Percentiles rank a stretch among this genome's conserved stretches.
Conservation (phyloP, 2,888 invertebrate genomes). For the Nomada goodeniana region DNA sequence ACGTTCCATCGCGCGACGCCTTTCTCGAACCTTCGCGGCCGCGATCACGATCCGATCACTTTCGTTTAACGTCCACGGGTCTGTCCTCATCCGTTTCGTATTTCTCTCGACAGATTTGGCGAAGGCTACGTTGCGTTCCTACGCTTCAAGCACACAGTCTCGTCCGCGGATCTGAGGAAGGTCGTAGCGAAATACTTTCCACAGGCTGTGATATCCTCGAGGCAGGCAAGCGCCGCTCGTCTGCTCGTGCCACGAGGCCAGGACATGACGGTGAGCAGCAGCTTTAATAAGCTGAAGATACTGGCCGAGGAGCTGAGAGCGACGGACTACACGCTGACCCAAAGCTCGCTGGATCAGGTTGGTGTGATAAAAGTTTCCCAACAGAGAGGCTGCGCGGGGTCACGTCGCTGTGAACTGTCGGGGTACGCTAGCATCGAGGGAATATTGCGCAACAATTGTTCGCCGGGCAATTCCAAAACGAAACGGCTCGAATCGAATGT, state of each 20-base stretch:
- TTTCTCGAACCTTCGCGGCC: background rate
- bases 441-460: background rate
- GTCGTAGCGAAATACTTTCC: conserved; percentile 80
- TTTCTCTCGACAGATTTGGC: conserved; percentile 84
- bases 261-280: conserved; percentile 84
- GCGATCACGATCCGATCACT: background rate
- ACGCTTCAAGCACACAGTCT: conserved; percentile 78
- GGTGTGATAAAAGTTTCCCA: conserved; percentile 40
- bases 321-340: conserved; percentile 87
- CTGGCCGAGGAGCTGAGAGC: conserved; percentile 85
- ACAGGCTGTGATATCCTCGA: conserved; percentile 83
- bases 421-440: background rate
- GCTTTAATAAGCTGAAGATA: conserved; percentile 85
- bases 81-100: background rate
- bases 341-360: conserved; percentile 87
- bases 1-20: background rate
- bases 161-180: conserved; percentile 79
- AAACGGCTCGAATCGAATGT: conserved; percentile 35
- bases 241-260: conserved; percentile 85
- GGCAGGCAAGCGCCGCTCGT: conserved; percentile 84
- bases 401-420: background rate
- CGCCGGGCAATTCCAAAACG: background rate
- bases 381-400: background rate
- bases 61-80: no score
- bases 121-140: conserved; percentile 86